phyloP scores from a whole-genome alignment of 2,888 invertebrate species.

The Mesorhabditis sp. region DNA sequence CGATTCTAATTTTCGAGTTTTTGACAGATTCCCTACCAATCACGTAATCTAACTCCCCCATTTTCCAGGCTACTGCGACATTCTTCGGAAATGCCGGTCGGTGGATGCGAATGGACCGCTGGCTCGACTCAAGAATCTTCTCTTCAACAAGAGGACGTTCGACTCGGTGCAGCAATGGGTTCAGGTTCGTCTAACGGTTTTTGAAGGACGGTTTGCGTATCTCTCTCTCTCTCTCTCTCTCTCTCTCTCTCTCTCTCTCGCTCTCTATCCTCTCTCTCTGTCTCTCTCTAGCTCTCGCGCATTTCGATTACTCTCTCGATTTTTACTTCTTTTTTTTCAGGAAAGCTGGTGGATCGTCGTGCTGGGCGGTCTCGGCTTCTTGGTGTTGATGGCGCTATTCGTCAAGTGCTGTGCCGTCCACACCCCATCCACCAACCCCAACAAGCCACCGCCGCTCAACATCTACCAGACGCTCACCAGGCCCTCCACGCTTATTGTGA shows the following conservation, averaged over 20 bases:
- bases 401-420: constrained; percentile 99
- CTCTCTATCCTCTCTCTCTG: too few relatives aligned
- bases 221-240: too few relatives aligned
- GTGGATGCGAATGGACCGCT: constrained; percentile 98
- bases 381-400: constrained; percentile 93
- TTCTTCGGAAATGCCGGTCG: constrained; percentile 93
- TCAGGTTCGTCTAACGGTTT: constrained; percentile 21
- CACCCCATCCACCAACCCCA: constrained; percentile 97
- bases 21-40: too few relatives aligned
- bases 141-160: constrained; percentile 52
- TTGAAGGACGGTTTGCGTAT: constrained; percentile 1
- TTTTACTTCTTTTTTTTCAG: constrained; percentile 61
- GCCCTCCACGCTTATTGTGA: constrained; percentile 49
- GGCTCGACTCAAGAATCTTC: constrained; percentile 75
- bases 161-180: constrained; percentile 49
- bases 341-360: constrained; percentile 93
- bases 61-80: constrained; percentile 86
- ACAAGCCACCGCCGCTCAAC: constrained; percentile 87
- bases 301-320: too few relatives aligned
- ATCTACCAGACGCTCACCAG: constrained; percentile 75
- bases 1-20: too few relatives aligned
- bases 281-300: too few relatives aligned
- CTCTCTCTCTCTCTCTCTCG: too few relatives aligned
- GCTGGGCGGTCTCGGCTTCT: constrained; percentile 81
- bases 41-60: not conserved